Evolutionary conservation across 2,113 vertebrate genomes (phyloP).

Genomic region (Rhadina sibilatrix): DNA sequence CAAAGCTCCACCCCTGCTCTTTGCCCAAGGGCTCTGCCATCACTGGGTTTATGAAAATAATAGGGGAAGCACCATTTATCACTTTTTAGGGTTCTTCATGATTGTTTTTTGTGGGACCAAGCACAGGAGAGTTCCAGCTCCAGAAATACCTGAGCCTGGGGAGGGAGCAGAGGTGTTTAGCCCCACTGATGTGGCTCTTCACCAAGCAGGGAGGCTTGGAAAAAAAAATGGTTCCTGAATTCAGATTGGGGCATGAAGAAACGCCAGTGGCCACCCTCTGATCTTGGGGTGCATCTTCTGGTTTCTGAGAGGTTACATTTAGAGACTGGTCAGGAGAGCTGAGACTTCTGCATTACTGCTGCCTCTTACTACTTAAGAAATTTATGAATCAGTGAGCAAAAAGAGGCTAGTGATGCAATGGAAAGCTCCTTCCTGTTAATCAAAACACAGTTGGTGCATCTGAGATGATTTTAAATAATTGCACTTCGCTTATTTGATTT

Average conservation of each 20-base stretch:
- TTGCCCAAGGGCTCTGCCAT: neutral
- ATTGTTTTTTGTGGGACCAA: neutral
- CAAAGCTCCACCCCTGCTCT: rapidly evolving
- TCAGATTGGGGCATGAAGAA: neutral
- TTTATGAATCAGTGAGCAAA: neutral
- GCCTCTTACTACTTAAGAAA: neutral
- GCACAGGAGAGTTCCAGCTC: neutral
- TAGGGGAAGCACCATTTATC: neutral
- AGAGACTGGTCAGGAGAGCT: neutral
- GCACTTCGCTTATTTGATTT: slow-evolving; percentile 61
- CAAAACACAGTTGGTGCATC: slow-evolving; percentile 39
- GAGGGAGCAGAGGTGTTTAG: neutral
- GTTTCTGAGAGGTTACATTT: neutral
- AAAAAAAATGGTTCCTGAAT: neutral
- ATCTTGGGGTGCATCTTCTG: neutral
- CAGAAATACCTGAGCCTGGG: neutral
- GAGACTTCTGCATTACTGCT: rapidly evolving
- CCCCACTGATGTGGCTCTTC: neutral
- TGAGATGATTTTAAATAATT: slow-evolving; percentile 47
- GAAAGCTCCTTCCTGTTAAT: slow-evolving; percentile 47
- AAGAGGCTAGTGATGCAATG: neutral
- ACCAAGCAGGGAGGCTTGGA: neutral
- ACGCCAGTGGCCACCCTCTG: neutral
- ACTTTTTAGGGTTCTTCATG: neutral
- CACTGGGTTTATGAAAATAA: neutral